Conservation (phyloP, 2,797 vertebrate genomes). For the Distichodus sexfasciatus region DNA sequence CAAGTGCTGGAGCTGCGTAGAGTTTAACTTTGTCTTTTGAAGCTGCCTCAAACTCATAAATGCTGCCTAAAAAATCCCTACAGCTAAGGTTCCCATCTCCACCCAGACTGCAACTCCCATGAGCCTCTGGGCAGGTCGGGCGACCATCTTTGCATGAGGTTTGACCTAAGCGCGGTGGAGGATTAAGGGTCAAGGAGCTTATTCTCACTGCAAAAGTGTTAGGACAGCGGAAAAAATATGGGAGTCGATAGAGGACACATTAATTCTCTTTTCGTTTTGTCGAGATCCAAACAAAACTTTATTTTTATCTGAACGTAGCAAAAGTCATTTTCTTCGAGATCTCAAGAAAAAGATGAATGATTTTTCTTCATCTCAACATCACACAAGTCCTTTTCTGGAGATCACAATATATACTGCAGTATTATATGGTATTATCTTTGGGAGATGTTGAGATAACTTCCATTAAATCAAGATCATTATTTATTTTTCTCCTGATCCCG, state of each 20-base stretch:
- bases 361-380: too few species aligned
- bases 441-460: too few species aligned
- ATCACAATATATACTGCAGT: not conserved
- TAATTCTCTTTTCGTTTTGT: too few species aligned
- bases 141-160: slow-evolving; percentile 34
- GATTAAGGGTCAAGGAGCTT: slow-evolving; percentile 55
- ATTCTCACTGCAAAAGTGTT: slow-evolving; percentile 48
- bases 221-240: slow-evolving; percentile 33
- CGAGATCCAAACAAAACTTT: too few species aligned
- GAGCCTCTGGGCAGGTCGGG: slow-evolving; percentile 45
- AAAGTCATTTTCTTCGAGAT: too few species aligned
- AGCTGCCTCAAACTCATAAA: slow-evolving; percentile 33
- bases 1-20: slow-evolving; percentile 16
- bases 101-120: slow-evolving; percentile 47
- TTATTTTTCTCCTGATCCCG: too few species aligned
- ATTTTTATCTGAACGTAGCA: too few species aligned
- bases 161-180: slow-evolving; percentile 45
- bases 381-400: slow-evolving; percentile 27
- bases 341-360: too few species aligned
- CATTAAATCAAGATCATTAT: too few species aligned
- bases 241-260: too few species aligned
- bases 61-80: not conserved
- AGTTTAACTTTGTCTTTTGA: slow-evolving; percentile 25
- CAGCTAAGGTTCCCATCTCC: not conserved
- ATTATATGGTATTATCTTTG: too few species aligned